Evolutionary conservation across 2,113 vertebrate genomes (phyloP).

Genomic region (Festucalex cinctus): DNA sequence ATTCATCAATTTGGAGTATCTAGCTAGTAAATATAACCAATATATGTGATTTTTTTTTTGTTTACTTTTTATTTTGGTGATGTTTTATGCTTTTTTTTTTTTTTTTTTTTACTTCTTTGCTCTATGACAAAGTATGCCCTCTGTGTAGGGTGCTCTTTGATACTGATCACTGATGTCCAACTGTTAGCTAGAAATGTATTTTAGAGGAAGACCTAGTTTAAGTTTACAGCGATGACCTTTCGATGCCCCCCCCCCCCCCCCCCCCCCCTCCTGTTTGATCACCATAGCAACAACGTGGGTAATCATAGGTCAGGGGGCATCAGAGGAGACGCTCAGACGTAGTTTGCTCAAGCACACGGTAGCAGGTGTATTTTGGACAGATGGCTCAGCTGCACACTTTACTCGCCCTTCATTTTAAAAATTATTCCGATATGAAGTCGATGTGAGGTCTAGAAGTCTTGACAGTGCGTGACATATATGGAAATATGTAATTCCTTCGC

Average conservation of each 20-base stretch:
- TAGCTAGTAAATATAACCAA: constrained; percentile 64
- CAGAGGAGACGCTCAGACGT: constrained; percentile 46
- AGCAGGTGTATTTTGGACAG: constrained; percentile 69
- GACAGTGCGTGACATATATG: constrained; percentile 68
- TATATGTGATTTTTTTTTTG: constrained; percentile 55
- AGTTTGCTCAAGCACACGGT: constrained; percentile 66
- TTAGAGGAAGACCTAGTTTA: constrained; percentile 62
- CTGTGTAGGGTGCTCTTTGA: constrained; percentile 71
- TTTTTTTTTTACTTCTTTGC: constrained; percentile 61
- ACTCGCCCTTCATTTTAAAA: constrained; percentile 32
- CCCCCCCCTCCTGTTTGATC: constrained; percentile 9
- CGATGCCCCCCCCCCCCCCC: constrained; percentile 10
- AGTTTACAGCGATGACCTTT: constrained; percentile 54
- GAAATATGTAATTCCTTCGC: constrained; percentile 68
- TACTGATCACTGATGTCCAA: constrained; percentile 71
- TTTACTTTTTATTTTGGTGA: constrained; percentile 39
- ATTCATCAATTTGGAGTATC: constrained; percentile 58
- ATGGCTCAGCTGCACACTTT: constrained; percentile 46
- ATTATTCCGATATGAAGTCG: constrained; percentile 63
- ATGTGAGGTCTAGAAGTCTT: constrained; percentile 68
- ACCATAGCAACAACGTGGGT: constrained; percentile 21
- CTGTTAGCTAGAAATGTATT: constrained; percentile 64
- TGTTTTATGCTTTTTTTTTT: constrained; percentile 40
- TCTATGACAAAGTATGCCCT: constrained; percentile 62
- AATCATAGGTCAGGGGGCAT: constrained; percentile 36